Percentiles rank a stretch among this genome's conserved stretches.
These are phyloP conservation scores for Elysia chlorotica DNA, from an alignment of 1,140 invertebrate species.

Conservation along the genomic window DNA sequence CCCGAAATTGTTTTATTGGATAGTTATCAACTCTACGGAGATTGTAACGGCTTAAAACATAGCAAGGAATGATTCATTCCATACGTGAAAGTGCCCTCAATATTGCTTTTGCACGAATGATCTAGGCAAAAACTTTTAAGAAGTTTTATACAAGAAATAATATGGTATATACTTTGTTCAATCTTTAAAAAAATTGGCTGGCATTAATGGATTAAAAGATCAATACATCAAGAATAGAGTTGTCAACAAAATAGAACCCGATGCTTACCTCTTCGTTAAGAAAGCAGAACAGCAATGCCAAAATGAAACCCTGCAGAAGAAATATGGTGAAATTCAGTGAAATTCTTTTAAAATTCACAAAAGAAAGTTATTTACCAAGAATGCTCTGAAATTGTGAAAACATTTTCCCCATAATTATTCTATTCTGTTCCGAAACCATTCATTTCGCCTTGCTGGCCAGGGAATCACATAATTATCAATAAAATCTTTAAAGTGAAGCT, in stretches of 20 bases:
- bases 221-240: too few relatives aligned
- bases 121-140: too few relatives aligned
- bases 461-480: neutral
- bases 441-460: neutral
- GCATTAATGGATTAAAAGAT: too few relatives aligned
- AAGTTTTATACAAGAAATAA: too few relatives aligned
- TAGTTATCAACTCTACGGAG: too few relatives aligned
- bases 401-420: neutral
- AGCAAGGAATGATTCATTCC: too few relatives aligned
- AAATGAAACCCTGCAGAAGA: conserved; percentile 29
- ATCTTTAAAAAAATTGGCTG: too few relatives aligned
- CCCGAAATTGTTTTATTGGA: too few relatives aligned
- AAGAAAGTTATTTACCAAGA: neutral
- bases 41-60: too few relatives aligned
- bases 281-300: conserved; percentile 34
- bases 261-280: conserved; percentile 32
- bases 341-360: neutral
- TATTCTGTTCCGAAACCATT: neutral
- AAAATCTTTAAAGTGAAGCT: neutral
- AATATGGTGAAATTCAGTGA: neutral
- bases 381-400: neutral
- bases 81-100: too few relatives aligned
- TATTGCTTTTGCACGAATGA: too few relatives aligned
- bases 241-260: neutral
- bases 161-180: too few relatives aligned